A percentile compares a stretch with the other conserved stretches of the same genome.
phyloP scores from a whole-genome alignment of 2,113 vertebrate genomes.

The Aythya baeri region DNA sequence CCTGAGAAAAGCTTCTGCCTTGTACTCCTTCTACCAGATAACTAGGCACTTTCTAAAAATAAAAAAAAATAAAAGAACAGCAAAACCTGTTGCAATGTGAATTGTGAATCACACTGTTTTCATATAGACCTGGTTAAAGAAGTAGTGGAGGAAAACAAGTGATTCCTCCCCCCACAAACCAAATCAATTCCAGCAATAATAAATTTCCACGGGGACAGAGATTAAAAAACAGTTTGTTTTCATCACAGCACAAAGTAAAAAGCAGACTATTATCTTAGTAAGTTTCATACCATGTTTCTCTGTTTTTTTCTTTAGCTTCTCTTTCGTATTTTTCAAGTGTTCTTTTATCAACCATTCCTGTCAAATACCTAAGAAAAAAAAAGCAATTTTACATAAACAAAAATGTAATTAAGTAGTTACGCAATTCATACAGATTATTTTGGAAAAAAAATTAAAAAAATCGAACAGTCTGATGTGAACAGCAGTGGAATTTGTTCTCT shows the following conservation, averaged over 20 bases:
- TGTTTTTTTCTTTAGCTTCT: constrained; percentile 99
- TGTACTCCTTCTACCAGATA: not conserved
- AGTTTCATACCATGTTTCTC: constrained; percentile 94
- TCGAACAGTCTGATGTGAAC: not conserved
- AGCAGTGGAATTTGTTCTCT: not conserved
- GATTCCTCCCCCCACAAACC: not conserved
- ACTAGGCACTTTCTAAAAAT: not conserved
- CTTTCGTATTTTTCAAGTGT: constrained; percentile 99
- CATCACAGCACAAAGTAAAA: not conserved
- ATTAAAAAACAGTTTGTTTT: not conserved
- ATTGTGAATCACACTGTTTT: rapidly evolving
- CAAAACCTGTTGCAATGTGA: not conserved
- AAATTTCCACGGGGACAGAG: not conserved
- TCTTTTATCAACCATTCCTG: constrained; percentile 99
- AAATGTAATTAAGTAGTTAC: not conserved
- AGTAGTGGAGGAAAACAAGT: not conserved
- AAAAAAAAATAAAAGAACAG: not conserved
- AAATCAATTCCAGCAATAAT: not conserved
- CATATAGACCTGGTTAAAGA: not conserved
- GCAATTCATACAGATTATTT: not conserved
- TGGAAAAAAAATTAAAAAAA: not conserved
- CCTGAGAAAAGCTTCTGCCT: not conserved
- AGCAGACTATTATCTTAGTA: not conserved
- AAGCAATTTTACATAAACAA: not conserved
- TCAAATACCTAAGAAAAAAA: constrained; percentile 88